Conservation (phyloP, 64 coral and sea anemone species). For the Anthopleura sola region DNA sequence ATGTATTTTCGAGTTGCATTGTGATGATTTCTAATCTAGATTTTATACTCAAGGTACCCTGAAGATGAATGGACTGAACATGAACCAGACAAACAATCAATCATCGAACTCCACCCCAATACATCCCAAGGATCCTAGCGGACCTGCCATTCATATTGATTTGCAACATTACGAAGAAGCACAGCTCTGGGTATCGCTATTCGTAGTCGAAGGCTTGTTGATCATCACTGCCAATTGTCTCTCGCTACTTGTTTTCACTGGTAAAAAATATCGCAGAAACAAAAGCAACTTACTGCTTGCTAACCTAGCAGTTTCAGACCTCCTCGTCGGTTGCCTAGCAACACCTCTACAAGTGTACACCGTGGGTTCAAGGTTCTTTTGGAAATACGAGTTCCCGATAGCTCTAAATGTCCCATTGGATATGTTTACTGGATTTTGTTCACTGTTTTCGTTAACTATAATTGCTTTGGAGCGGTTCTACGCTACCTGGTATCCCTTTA, state of each 20-base stretch:
- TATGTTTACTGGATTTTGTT: constrained; percentile 37
- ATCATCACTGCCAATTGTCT: constrained; percentile 32
- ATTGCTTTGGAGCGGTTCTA: constrained; percentile 23
- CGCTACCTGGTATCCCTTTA: constrained; percentile 18
- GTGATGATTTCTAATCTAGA: too few species aligned
- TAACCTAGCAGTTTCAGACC: constrained; percentile 23
- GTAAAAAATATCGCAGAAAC: constrained; percentile 21
- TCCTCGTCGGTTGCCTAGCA: constrained; percentile 14
- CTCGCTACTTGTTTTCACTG: constrained; percentile 18
- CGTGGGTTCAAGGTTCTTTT: not conserved
- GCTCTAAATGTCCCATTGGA: not conserved
- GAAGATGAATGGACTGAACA: not conserved
- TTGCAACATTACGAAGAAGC: not conserved
- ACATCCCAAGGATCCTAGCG: not conserved
- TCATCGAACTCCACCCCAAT: not conserved
- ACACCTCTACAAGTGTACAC: not conserved
- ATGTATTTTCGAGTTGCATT: too few species aligned
- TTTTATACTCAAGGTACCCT: not conserved
- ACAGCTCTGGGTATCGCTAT: constrained; percentile 17
- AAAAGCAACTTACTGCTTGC: constrained; percentile 16
- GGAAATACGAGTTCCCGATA: not conserved
- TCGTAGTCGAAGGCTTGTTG: constrained; percentile 14
- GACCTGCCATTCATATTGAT: not conserved
- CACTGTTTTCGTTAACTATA: not conserved
- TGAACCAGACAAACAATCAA: not conserved